Conservation (phyloP, 2,113 vertebrate genomes). For the Nerophis lumbriciformis region DNA sequence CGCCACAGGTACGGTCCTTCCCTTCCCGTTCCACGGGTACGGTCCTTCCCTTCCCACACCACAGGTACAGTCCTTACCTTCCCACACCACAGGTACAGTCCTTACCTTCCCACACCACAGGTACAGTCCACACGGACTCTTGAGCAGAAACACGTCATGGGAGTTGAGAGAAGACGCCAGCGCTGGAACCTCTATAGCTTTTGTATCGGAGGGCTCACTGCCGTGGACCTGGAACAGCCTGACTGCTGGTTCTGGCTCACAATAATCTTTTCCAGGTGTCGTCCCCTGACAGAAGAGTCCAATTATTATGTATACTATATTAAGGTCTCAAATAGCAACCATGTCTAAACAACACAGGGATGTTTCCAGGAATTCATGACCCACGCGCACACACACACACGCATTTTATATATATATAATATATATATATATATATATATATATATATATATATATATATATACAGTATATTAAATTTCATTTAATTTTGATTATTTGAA, state of each 20-base stretch:
- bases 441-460: no score
- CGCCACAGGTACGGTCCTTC: no score
- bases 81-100: no score
- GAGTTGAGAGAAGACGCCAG: slow-evolving; percentile 80
- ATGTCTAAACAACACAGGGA: background rate
- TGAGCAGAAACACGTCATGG: slow-evolving; percentile 83
- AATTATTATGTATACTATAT: background rate
- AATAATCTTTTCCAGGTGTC: slow-evolving; percentile 74
- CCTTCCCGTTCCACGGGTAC: background rate
- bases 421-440: no score
- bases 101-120: slow-evolving; percentile 89
- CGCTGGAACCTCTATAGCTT: slow-evolving; percentile 70
- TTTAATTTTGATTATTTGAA: no score
- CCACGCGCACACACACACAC: no score
- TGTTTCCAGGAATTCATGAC: background rate
- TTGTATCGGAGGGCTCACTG: slow-evolving; percentile 74
- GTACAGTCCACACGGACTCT: slow-evolving; percentile 66
- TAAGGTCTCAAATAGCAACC: no score
- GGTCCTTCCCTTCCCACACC: slow-evolving; percentile 44
- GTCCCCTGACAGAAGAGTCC: slow-evolving; percentile 70
- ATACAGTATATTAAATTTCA: no score
- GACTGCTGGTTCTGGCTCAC: slow-evolving; percentile 71
- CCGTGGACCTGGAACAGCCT: slow-evolving; percentile 84
- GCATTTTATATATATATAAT: no score
- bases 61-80: no score